Evolutionary conservation across 2,888 invertebrate genomes (phyloP), one percentile per base, ranked within the genome.

Genomic region (Spodoptera picta): DNA sequence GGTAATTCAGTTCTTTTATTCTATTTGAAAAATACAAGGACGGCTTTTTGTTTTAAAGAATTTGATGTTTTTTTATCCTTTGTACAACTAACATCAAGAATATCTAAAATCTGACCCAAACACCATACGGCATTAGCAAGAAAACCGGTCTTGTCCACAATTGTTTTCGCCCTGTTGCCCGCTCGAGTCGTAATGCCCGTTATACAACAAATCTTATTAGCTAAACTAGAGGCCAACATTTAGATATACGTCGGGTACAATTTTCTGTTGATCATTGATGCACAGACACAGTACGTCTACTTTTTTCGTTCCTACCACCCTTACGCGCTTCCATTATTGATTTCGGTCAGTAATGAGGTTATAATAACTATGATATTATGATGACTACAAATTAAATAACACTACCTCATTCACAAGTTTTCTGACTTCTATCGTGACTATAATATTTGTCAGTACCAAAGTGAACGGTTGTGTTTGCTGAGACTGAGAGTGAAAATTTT

Each of bases 191-290:
- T 87, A 87, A 87, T 84, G 85, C 83, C 89, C 88, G 90, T 92
- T 91, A 91, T 87, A 88, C 88, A 90, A 91, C 87, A 88, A 88
- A 90, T 91, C 87, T 89, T 90, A 90, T 89, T 89, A 89, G 85
- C 82, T 84, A 81, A 84, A 87, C 85, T 83, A 86, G 77, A 86
- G 77, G 82, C 75, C 75, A 62, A 56, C 68, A 65, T 60, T 77
- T 76, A 67, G 54, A 62, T 73, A 78, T 80, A 73, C 75, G 79
- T 77, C 77, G 79, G 84, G 80, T 81, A 86, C 83, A 85, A 85
- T 89, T 84, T 85, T 82, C 81, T 85, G 54, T 57, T 64, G 42
- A 60, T 69, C 56, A 69, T 57, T 14, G 45, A 11, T 19, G 41
- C 36, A 27, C 27, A 36, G 36, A 36, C 9, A 19, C 14, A 36